These are phyloP conservation scores for Callyntrura guangdongensis DNA, from an alignment of 2,888 invertebrate genomes.

Conservation along the genomic window DNA sequence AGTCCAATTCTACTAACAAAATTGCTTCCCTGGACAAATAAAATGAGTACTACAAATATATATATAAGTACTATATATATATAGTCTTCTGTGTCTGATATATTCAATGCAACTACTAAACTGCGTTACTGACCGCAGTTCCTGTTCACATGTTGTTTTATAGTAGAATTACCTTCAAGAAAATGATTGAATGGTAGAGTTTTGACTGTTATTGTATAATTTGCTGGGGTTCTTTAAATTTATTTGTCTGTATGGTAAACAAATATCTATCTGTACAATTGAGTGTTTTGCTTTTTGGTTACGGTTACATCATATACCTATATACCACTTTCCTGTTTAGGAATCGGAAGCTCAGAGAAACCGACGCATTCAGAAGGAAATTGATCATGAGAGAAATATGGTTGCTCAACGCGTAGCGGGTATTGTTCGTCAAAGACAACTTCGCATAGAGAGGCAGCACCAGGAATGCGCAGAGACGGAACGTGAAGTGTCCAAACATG, in stretches of 20 bases:
- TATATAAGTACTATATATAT: too few relatives aligned
- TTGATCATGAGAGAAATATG: conserved; percentile 85
- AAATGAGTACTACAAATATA: neutral
- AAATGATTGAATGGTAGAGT: neutral
- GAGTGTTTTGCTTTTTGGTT: conserved; percentile 56
- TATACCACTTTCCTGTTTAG: conserved; percentile 69
- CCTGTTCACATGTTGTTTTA: neutral
- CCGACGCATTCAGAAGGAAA: conserved; percentile 84
- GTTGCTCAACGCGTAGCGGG: conserved; percentile 84
- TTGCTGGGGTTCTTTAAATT: neutral
- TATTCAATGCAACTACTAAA: conserved; percentile 18
- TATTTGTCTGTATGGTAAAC: neutral
- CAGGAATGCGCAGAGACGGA: conserved; percentile 85
- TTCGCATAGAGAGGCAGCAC: conserved; percentile 84
- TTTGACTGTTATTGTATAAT: neutral
- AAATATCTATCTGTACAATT: conserved; percentile 16
- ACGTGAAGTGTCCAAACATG: conserved; percentile 85
- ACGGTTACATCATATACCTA: conserved; percentile 22
- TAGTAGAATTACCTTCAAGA: neutral
- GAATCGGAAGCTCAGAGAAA: conserved; percentile 77
- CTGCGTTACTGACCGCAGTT: conserved; percentile 45
- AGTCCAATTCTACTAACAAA: neutral
- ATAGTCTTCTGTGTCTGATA: neutral
- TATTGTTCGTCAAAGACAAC: conserved; percentile 83
- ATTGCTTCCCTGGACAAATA: conserved; percentile 29